A percentile compares a stretch with the other conserved stretches of the same genome.
These are phyloP conservation scores for Pantelozetes paolii DNA, from an alignment of 2,888 invertebrate genomes.

Conservation along the genomic window DNA sequence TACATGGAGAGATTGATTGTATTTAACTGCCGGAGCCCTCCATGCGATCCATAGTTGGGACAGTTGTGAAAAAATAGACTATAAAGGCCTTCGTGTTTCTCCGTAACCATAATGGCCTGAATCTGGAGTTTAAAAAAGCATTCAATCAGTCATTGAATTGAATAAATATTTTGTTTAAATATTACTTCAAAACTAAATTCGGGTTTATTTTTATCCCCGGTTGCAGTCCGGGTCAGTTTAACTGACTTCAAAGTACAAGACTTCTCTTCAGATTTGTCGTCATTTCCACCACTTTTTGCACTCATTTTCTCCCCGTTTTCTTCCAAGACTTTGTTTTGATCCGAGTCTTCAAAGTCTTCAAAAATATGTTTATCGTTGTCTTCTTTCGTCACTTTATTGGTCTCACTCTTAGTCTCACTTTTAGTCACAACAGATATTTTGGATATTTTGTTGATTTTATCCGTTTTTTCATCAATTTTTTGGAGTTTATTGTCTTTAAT, in stretches of 20 bases:
- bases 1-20: conserved; percentile 62
- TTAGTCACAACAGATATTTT: background rate
- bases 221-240: background rate
- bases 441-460: background rate
- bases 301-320: background rate
- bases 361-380: background rate
- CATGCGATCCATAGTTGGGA: conserved; percentile 31
- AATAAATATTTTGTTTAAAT: background rate
- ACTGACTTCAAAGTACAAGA: background rate
- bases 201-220: conserved; percentile 2
- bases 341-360: background rate
- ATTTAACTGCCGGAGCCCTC: background rate
- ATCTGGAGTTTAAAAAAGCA: conserved; percentile 60
- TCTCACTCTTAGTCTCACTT: background rate
- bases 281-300: background rate
- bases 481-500: background rate
- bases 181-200: conserved; percentile 7
- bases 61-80: conserved; percentile 94
- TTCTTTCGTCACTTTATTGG: background rate
- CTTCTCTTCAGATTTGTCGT: background rate
- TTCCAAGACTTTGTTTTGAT: background rate
- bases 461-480: background rate
- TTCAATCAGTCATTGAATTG: background rate
- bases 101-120: conserved; percentile 67
- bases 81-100: conserved; percentile 83